These are phyloP conservation scores for Sebastes flavidus DNA, from an alignment of 2,797 vertebrate genomes.

Conservation along the genomic window DNA sequence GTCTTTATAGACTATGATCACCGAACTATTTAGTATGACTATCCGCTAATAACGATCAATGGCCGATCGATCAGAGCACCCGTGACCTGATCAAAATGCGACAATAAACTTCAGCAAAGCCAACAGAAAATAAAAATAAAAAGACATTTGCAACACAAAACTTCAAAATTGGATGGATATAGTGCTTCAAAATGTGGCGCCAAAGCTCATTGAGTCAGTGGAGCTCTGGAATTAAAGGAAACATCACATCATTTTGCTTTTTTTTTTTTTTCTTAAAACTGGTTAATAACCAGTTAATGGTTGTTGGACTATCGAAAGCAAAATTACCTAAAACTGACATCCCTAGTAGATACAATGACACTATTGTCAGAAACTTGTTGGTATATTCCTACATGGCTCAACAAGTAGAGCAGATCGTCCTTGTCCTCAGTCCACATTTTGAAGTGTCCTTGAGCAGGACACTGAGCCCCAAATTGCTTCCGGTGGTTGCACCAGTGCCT, in stretches of 20 bases:
- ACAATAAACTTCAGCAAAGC: neutral
- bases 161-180: neutral
- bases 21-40: neutral
- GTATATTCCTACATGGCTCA: neutral
- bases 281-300: neutral
- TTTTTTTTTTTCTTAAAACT: neutral
- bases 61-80: neutral
- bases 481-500: neutral
- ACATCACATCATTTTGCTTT: neutral
- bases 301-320: neutral
- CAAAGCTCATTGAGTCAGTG: neutral
- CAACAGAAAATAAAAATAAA: neutral
- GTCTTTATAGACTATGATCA: neutral
- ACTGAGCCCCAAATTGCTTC: neutral
- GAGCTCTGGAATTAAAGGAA: too few species aligned
- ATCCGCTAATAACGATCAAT: rapidly evolving
- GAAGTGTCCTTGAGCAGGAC: neutral
- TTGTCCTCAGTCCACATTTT: neutral
- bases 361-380: neutral
- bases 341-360: neutral
- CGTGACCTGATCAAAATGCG: neutral
- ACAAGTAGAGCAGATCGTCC: neutral
- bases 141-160: neutral
- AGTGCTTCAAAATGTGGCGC: neutral
- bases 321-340: neutral